These are phyloP conservation scores for Elaeidobius kamerunicus DNA, from an alignment of 2,888 invertebrate species.

Conservation along the genomic window DNA sequence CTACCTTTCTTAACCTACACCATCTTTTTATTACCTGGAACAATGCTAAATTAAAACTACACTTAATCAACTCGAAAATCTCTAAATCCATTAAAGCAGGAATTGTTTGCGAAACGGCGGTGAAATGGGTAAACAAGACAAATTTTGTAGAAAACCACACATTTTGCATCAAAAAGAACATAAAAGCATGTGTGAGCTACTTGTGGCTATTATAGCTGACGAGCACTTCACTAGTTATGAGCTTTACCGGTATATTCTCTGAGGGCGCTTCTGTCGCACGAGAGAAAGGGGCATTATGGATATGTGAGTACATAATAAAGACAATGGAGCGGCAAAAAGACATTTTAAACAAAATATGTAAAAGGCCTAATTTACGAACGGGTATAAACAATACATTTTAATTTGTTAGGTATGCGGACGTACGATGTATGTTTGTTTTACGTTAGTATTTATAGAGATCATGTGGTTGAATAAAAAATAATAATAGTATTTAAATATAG, in stretches of 20 bases:
- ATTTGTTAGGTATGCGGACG: too few relatives aligned
- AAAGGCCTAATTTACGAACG: conserved; percentile 27
- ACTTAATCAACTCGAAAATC: not conserved
- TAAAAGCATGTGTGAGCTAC: conserved; percentile 48
- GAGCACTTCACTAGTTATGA: conserved; percentile 46
- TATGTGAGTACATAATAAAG: conserved; percentile 33
- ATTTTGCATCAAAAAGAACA: conserved; percentile 46
- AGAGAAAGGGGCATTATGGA: conserved; percentile 39
- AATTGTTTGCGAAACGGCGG: conserved; percentile 34
- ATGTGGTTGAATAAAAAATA: too few relatives aligned
- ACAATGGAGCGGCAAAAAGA: conserved; percentile 27
- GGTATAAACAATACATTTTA: conserved; percentile 9
- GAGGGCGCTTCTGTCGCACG: conserved; percentile 39
- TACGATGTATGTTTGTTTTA: too few relatives aligned
- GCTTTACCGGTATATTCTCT: conserved; percentile 40
- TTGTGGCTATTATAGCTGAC: conserved; percentile 49
- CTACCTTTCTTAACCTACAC: too few relatives aligned
- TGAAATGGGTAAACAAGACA: conserved; percentile 43
- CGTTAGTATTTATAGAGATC: too few relatives aligned
- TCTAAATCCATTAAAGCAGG: conserved; percentile 31
- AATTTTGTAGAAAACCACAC: conserved; percentile 47
- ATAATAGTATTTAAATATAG: too few relatives aligned
- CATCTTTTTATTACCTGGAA: too few relatives aligned
- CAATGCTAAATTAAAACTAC: too few relatives aligned
- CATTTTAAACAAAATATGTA: conserved; percentile 37